Evolutionary conservation across 2,888 invertebrate genomes (phyloP).

Genomic region (Trisateles emortualis): DNA sequence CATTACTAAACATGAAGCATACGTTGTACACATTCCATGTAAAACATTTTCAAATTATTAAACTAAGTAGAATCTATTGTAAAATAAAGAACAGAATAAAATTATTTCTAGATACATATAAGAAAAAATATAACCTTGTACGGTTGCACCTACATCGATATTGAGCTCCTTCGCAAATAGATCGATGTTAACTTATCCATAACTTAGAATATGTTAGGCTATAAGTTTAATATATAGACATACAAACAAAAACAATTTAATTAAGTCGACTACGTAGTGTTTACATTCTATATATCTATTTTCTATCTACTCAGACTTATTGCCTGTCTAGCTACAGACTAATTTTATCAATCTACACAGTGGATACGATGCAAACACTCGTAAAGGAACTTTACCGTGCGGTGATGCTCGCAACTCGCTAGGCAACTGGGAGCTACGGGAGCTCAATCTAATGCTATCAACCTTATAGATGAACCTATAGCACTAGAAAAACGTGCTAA

Average conservation of each 20-base stretch:
- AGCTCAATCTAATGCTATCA: slow-evolving; percentile 78
- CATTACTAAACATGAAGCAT: slow-evolving; percentile 29
- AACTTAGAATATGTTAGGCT: slow-evolving; percentile 28
- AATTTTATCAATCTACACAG: slow-evolving; percentile 59
- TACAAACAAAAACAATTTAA: slow-evolving; percentile 29
- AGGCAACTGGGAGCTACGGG: slow-evolving; percentile 76
- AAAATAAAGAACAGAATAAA: slow-evolving; percentile 14
- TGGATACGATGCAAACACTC: slow-evolving; percentile 59
- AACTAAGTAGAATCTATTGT: background rate
- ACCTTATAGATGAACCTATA: slow-evolving; percentile 69
- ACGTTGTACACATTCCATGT: slow-evolving; percentile 13
- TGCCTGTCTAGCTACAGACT: slow-evolving; percentile 61
- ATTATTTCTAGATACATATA: slow-evolving; percentile 7
- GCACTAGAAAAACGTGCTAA: slow-evolving; percentile 78
- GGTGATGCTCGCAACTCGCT: slow-evolving; percentile 76
- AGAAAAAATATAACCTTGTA: slow-evolving; percentile 16
- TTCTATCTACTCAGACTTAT: slow-evolving; percentile 61
- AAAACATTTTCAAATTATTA: background rate
- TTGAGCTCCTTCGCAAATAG: slow-evolving; percentile 35
- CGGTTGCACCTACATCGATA: slow-evolving; percentile 31
- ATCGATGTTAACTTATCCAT: slow-evolving; percentile 24
- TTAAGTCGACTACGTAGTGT: slow-evolving; percentile 33
- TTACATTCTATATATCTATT: slow-evolving; percentile 42
- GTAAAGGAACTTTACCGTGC: slow-evolving; percentile 81
- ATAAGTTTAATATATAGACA: slow-evolving; percentile 29